Percentiles rank a stretch among this genome's conserved stretches.
phyloP scores from a whole-genome alignment of 2,888 invertebrate genomes.

The Mythimna pallens region DNA sequence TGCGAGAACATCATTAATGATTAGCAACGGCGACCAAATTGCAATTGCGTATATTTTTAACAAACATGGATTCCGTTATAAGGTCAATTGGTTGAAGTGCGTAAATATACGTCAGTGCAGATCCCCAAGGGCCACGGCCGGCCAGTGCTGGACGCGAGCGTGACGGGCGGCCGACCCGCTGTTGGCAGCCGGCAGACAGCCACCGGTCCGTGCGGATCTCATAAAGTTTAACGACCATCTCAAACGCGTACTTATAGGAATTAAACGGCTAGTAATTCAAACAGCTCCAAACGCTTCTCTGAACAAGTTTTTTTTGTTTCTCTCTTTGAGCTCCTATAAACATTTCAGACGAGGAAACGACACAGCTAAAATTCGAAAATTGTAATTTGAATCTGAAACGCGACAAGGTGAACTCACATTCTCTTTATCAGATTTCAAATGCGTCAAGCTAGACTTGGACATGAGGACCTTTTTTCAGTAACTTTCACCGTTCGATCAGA shows the following conservation, averaged over 20 bases:
- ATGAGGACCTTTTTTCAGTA: slow-evolving; percentile 40
- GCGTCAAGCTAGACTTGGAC: slow-evolving; percentile 23
- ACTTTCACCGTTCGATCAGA: slow-evolving; percentile 58
- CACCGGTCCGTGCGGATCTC: slow-evolving; percentile 28
- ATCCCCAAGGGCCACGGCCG: neutral
- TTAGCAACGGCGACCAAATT: slow-evolving; percentile 27
- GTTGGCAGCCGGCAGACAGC: slow-evolving; percentile 25
- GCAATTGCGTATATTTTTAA: slow-evolving; percentile 18
- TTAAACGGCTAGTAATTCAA: slow-evolving; percentile 36
- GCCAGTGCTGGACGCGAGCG: neutral
- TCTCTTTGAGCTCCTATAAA: neutral
- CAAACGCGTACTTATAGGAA: slow-evolving; percentile 47
- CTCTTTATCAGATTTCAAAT: slow-evolving; percentile 45
- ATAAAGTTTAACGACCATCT: slow-evolving; percentile 42
- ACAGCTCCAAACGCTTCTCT: slow-evolving; percentile 16
- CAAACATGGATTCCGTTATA: slow-evolving; percentile 11
- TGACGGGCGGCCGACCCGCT: neutral
- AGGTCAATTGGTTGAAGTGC: slow-evolving; percentile 23
- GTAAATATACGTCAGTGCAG: slow-evolving; percentile 1
- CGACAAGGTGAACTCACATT: slow-evolving; percentile 27
- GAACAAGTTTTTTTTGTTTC: slow-evolving; percentile 28
- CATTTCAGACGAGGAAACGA: slow-evolving; percentile 10
- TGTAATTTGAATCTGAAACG: slow-evolving; percentile 32
- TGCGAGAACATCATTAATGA: slow-evolving; percentile 18
- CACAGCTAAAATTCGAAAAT: slow-evolving; percentile 4